Evolutionary conservation across 2,113 vertebrate species (phyloP).

Genomic region (Nicator chloris): DNA sequence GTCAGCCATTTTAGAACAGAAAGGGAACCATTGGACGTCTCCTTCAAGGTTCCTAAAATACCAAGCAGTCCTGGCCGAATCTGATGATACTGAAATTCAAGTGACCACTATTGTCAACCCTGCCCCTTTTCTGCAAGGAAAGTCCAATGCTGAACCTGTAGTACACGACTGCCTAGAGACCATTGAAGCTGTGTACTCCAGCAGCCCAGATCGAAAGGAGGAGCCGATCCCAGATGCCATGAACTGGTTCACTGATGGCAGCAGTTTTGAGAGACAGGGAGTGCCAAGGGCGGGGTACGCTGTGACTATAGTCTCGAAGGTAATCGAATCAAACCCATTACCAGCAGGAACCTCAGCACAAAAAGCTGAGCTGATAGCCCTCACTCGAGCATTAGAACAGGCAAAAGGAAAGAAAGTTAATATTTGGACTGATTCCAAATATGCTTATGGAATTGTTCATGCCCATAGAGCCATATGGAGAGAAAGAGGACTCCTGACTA

Average conservation of each 20-base stretch:
- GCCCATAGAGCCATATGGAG: background rate
- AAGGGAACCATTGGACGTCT: background rate
- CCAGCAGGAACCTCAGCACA: background rate
- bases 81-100: background rate
- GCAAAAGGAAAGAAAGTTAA: background rate
- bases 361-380: background rate
- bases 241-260: background rate
- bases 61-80: background rate
- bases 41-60: background rate
- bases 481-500: background rate
- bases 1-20: background rate
- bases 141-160: background rate
- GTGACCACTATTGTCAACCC: background rate
- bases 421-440: background rate
- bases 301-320: background rate
- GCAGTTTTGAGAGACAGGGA: background rate
- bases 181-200: background rate
- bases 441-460: background rate
- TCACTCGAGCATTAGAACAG: background rate
- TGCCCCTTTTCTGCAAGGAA: background rate
- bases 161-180: background rate
- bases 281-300: accelerated
- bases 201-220: accelerated
- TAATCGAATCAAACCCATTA: background rate
- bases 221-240: background rate